A percentile compares a stretch with the other conserved stretches of the same genome.
Evolutionary conservation across 53 echinoderm and acorn worm species (phyloP).

Genomic region (Antedon mediterranea): DNA sequence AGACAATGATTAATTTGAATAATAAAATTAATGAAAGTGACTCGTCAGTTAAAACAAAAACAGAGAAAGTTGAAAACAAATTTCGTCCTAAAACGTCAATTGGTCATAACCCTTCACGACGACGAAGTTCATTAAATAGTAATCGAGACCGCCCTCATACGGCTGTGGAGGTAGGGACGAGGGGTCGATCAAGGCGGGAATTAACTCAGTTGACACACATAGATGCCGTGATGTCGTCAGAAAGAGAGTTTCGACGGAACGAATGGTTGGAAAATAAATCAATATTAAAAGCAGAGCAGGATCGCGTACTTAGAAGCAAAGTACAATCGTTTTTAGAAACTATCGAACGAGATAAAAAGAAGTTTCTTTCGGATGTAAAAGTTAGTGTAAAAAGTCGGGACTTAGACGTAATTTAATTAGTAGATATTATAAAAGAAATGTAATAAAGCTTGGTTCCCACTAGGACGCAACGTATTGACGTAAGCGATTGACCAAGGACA

Average conservation of each 20-base stretch:
- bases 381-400: neutral
- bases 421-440: too few species aligned
- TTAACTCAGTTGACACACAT: conserved; percentile 31
- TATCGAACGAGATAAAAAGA: conserved; percentile 24
- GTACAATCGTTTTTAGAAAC: conserved; percentile 27
- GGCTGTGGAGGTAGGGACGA: neutral
- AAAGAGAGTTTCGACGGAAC: conserved; percentile 15
- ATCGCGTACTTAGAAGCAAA: conserved; percentile 2
- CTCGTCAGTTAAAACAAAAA: neutral
- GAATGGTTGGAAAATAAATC: conserved; percentile 14
- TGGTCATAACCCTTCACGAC: neutral
- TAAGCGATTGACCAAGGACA: too few species aligned
- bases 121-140: neutral
- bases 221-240: conserved; percentile 30
- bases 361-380: neutral
- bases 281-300: conserved; percentile 5
- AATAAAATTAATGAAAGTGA: neutral
- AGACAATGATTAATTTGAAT: neutral
- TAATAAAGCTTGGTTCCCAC: too few species aligned
- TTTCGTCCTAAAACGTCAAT: neutral
- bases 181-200: conserved; percentile 30
- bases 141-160: conserved; percentile 19
- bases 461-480: too few species aligned
- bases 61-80: neutral
- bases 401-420: neutral